Conservation (phyloP, 2,113 vertebrate species). For the Etia nguti region DNA sequence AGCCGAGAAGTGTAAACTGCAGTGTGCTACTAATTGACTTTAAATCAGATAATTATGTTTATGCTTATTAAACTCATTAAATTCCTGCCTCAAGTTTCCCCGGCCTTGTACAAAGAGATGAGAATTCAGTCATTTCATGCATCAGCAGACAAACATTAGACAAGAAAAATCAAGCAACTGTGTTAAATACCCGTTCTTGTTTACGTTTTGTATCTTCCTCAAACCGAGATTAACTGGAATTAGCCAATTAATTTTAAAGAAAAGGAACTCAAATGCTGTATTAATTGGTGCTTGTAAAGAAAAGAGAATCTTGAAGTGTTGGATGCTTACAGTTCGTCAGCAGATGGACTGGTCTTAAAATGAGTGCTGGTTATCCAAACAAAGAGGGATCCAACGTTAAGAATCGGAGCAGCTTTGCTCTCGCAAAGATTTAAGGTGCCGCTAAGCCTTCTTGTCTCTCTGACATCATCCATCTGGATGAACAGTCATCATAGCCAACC, state of each 20-base stretch:
- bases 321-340: slow-evolving; percentile 8
- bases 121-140: slow-evolving; percentile 24
- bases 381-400: background rate
- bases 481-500: slow-evolving; percentile 43
- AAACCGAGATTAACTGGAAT: background rate
- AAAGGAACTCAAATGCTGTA: background rate
- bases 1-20: background rate
- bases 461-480: slow-evolving; percentile 60
- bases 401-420: slow-evolving; percentile 11
- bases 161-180: slow-evolving; percentile 11
- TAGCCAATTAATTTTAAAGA: background rate
- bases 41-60: slow-evolving; percentile 31
- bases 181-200: background rate
- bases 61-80: slow-evolving; percentile 45
- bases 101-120: background rate
- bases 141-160: slow-evolving; percentile 24
- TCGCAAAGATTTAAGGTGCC: slow-evolving; percentile 23
- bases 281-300: background rate
- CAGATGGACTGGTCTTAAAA: slow-evolving; percentile 49
- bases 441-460: slow-evolving; percentile 35
- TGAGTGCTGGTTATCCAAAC: slow-evolving; percentile 33
- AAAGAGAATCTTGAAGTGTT: background rate
- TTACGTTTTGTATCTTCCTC: slow-evolving; percentile 6
- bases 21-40: slow-evolving; percentile 31
- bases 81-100: slow-evolving; percentile 13